Conservation (phyloP, 1,140 invertebrate species). For the Drosophila persimilis region DNA sequence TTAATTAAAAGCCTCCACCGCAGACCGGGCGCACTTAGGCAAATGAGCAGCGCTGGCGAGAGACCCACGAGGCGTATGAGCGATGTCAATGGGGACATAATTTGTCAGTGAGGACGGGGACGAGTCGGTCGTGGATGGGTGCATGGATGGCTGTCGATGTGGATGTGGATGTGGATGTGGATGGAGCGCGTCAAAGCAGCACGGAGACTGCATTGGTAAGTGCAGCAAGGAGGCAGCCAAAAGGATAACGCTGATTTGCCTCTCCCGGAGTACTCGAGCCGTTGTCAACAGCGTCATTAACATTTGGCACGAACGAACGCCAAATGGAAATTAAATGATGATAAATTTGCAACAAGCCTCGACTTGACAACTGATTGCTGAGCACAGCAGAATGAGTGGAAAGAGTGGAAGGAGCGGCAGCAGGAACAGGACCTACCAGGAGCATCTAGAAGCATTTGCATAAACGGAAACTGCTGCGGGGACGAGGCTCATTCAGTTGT, state of each 20-base stretch:
- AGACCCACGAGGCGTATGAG: constrained; percentile 72
- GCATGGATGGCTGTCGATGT: too few relatives aligned
- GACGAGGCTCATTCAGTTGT: constrained; percentile 69
- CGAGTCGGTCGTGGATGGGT: background rate
- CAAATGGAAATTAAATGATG: constrained; percentile 82
- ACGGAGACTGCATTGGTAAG: constrained; percentile 46
- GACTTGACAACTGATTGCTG: constrained; percentile 67
- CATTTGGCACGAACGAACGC: constrained; percentile 67
- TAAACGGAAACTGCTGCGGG: constrained; percentile 44
- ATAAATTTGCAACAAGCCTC: constrained; percentile 76
- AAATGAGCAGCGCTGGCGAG: constrained; percentile 63
- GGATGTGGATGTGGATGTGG: too few relatives aligned
- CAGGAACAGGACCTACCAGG: constrained; percentile 31
- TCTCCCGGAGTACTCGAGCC: constrained; percentile 43
- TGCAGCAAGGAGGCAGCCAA: constrained; percentile 19
- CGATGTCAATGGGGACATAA: constrained; percentile 75
- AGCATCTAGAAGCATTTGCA: constrained; percentile 34
- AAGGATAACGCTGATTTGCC: constrained; percentile 67
- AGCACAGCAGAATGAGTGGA: constrained; percentile 17
- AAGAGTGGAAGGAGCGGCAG: constrained; percentile 9
- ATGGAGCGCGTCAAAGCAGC: constrained; percentile 67
- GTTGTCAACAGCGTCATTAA: constrained; percentile 81
- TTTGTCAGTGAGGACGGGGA: constrained; percentile 56
- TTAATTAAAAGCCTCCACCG: constrained; percentile 76
- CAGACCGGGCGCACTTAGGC: constrained; percentile 72